Base-by-base conservation (phyloP, 2,797 vertebrate genomes). In the Rhyacichthys aspro region DNA sequence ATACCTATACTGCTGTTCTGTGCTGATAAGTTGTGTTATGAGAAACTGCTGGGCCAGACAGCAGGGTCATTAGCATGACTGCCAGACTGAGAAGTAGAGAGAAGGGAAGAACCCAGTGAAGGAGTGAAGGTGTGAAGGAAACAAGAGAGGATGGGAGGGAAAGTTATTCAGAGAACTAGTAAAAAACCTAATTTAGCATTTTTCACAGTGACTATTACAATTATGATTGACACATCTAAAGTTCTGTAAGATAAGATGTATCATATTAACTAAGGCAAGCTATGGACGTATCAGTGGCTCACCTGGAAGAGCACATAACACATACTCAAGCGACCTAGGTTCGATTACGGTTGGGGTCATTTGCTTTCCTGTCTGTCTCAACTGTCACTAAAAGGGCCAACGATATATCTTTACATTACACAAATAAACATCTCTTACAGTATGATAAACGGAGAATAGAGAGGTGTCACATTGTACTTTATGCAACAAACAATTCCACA, bases 21-120 rank as follows among this genome's bases (percentile, higher is more conserved):
- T 62, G 62, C 76, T 76, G 76, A 84, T 85, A 83, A 85, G 67
- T 85, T 82, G 48, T 76, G 69, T 80, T 78, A 79, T 70, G 63
- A 81, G 73, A 79, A 83, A 76, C 57, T 73, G 74, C 68, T 43
- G 38, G 74, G 76, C 50, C 70, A 82, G 78, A 78, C 69, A 70
- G 82, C 65, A 52, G 76, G 69, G 76, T 84, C 81, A 82, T 88
- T 85, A 85, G 76, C 70, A 79, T 83, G 79, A 64, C 78, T 76
- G 48, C 71, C 33, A 72, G 67, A 85, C 72, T 76, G 78, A 84
- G 78, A 67, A 55, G 65, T 61, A 44, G 56, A 52, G 48, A 63
- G 49, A 72, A 66, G 16, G 55, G 66, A 73, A 56, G 59, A 14
- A 63, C 11, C 39, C 9, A 63, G 63, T 56, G 57, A 50, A 60